Evolutionary conservation across 2,888 invertebrate species (phyloP).

Genomic region (Yponomeuta cagnagella): DNA sequence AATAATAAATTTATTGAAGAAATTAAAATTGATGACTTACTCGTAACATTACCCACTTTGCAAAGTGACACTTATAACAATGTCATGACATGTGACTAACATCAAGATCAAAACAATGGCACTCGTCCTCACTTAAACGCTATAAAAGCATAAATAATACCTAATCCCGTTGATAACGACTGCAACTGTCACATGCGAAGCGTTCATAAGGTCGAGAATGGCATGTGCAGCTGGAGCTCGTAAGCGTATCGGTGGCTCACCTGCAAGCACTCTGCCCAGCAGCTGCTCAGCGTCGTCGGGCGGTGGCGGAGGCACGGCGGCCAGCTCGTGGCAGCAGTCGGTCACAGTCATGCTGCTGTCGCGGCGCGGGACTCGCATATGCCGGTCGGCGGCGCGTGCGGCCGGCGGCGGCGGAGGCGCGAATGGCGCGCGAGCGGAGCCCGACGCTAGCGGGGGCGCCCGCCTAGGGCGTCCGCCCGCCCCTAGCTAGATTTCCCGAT

Average conservation of each 20-base stretch:
- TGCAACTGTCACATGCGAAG: background rate
- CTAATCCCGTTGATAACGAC: background rate
- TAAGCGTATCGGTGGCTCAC: conserved; percentile 32
- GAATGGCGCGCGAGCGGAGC: conserved; percentile 68
- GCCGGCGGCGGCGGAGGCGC: conserved; percentile 68
- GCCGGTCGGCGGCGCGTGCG: conserved; percentile 63
- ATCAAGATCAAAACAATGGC: background rate
- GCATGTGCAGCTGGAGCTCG: background rate
- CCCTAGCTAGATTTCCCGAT: background rate
- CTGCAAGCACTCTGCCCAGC: conserved; percentile 68
- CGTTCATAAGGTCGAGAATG: background rate
- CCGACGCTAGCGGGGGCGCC: conserved; percentile 35
- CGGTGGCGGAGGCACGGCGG: conserved; percentile 32
- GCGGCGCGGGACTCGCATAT: conserved; percentile 57
- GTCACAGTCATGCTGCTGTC: conserved; percentile 61
- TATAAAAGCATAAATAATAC: background rate
- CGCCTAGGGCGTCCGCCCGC: conserved; percentile 30
- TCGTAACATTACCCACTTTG: background rate
- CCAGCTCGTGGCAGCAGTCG: conserved; percentile 51
- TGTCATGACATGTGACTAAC: background rate
- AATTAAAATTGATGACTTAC: background rate
- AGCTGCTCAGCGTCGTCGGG: conserved; percentile 58
- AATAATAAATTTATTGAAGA: background rate
- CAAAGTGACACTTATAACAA: background rate
- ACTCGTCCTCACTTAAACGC: background rate